Conservation (phyloP, 2,113 vertebrate species). For the Chionodraco myersi region DNA sequence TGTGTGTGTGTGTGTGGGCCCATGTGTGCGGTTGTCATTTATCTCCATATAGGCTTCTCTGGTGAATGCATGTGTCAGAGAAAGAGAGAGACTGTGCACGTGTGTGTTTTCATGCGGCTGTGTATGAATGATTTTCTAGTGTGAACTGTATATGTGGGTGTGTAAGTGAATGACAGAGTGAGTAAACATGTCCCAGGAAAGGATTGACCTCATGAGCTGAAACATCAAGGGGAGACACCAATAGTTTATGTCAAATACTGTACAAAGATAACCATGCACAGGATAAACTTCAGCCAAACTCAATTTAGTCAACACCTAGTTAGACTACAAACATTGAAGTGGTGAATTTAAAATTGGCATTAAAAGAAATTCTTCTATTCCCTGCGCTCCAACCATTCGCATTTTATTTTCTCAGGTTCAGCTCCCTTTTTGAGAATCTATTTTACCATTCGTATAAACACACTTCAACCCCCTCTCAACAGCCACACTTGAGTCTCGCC, state of each 20-base stretch:
- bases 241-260: constrained; percentile 29
- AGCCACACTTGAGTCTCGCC: constrained; percentile 39
- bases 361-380: not conserved
- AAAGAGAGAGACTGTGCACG: constrained; percentile 16
- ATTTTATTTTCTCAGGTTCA: constrained; percentile 30
- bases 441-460: constrained; percentile 50
- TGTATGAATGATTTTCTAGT: constrained; percentile 34
- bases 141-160: not conserved
- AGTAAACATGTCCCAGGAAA: constrained; percentile 51
- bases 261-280: constrained; percentile 29
- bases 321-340: constrained; percentile 37
- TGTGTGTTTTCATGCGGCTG: constrained; percentile 30
- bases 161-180: constrained; percentile 24
- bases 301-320: constrained; percentile 12
- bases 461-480: constrained; percentile 18
- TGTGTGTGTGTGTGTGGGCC: constrained; percentile 5
- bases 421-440: constrained; percentile 24
- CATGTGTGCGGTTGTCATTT: constrained; percentile 48
- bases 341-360: not conserved
- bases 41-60: constrained; percentile 53
- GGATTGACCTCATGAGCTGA: constrained; percentile 38
- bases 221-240: constrained; percentile 13
- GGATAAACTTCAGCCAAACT: constrained; percentile 4
- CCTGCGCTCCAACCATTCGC: not conserved
- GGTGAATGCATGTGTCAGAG: constrained; percentile 47